Evolutionary conservation across 2,888 invertebrate genomes (phyloP), one percentile per base, ranked within the genome.

Genomic region (Aphrophora alni): DNA sequence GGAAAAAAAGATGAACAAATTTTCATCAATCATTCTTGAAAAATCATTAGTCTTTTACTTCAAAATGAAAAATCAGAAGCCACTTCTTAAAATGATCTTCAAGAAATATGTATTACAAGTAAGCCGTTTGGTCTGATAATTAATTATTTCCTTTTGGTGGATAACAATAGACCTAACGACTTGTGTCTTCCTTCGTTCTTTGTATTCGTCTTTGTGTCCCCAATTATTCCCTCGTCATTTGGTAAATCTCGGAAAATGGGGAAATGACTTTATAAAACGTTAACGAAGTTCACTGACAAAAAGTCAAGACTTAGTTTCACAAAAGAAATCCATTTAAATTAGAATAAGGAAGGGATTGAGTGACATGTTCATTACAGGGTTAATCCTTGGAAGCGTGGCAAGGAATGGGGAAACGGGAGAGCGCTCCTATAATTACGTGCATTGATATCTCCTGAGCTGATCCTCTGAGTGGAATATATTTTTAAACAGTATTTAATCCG

Each of bases 301-400:
- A 59, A 59, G 59, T 59, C 59, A 59, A 59, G 59, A 5, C 59
- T 59, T 59, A 59, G 59, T 59, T 59, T 59, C 21, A 59, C 59
- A 59, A 59, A 59, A 59, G 59, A 59, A 59, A 59, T n/a, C 59
- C 59, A 59, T 59, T 59, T 59, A 59, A 59, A 59, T 59, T 59
- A 59, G 59, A 59, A 59, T 59, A 59, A 59, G 59, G 59, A n/a
- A 21, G 21, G 59, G 59, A n/a, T 59, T 59, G 59, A 59, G 59
- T 59, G 59, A 59, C 59, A 59, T 21, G 59, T 59, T 59, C 59
- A 59, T 59, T 59, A 59, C 21, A 59, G 21, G 59, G 21, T 59
- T 59, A 59, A 59, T 59, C 59, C 59, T n/a, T 17, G 44, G 44
- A 7, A 44, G 44, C 44, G 17, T 44, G 44, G 8, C 44, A 7